Base-by-base conservation (phyloP, 2,888 invertebrate genomes). In the Bellardia bayeri region DNA sequence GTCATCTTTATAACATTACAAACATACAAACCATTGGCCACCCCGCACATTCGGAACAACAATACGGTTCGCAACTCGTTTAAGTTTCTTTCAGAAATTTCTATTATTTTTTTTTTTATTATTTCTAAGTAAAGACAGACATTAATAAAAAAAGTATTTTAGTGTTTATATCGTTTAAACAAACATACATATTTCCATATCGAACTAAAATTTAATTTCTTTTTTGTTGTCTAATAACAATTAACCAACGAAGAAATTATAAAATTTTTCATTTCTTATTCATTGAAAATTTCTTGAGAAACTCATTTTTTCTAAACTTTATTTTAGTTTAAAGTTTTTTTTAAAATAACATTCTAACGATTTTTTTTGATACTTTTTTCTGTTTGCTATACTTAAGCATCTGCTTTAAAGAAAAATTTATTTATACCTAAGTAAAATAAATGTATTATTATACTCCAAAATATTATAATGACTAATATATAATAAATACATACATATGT, bases 391-490 rank as follows among this genome's bases (percentile, higher is more conserved):
- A 16, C 4, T 0, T 49, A 23, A 68, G 23, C 11, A 9, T 69
- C n/a, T n/a, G 63, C 75, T 58, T 58, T 30, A 37, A 13, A 61
- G 42, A 13, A 42, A 74, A 14, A 8, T 33, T 79, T 64, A 42
- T 64, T 76, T 80, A 14, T 56, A 54, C 30, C 14, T 51, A 33
- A 30, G 23, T 23, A 66, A 42, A 78, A 14, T 33, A 61, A 71
- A 56, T 75, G 69, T 64, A 64, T 72, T 71, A 69, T 69, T 71
- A 61, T 83, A 76, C 16, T 61, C 51, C 63, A 69, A 58, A 76
- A 69, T 71, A 71, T 76, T 61, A 75, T 69, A 68, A 82, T 56
- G 56, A 74, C 58, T 68, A 82, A 75, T 14, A 71, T 23, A 16
- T 8, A 13, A 54, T 54, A 54, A 54, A 54, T 49, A 49, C 3